Percentiles rank a stretch among this genome's conserved stretches.
These are phyloP conservation scores for Hypothenemus hampei DNA, from an alignment of 1,140 invertebrate species.

Conservation along the genomic window DNA sequence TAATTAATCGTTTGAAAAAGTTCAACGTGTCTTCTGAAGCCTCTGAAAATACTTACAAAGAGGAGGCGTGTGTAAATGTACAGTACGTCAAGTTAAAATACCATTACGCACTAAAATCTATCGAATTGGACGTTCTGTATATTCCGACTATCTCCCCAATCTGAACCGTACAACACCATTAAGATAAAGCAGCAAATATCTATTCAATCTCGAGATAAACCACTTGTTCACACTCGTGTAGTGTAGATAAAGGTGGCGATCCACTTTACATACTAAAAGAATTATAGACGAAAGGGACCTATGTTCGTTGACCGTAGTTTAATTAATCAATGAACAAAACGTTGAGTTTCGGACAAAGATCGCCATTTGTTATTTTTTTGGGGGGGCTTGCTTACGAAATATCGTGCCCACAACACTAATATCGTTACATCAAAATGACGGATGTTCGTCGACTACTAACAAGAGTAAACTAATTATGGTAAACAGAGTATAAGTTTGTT, in stretches of 20 bases:
- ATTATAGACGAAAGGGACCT: neutral
- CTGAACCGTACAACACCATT: conserved; percentile 18
- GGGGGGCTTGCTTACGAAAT: conserved; percentile 7
- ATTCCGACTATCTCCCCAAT: conserved; percentile 10
- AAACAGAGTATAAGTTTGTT: conserved; percentile 12
- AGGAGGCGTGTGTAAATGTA: too few relatives aligned
- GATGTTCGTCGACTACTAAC: conserved; percentile 7
- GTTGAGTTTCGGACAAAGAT: conserved; percentile 12
- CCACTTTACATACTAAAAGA: conserved; percentile 23
- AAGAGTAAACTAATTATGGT: conserved; percentile 18
- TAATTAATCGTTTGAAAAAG: conserved; percentile 12
- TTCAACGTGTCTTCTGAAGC: too few relatives aligned
- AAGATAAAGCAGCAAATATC: conserved; percentile 21
- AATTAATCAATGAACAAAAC: conserved; percentile 23
- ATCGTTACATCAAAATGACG: conserved; percentile 17
- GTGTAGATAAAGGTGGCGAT: conserved; percentile 21
- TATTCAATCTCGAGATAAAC: conserved; percentile 21
- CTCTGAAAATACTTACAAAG: too few relatives aligned
- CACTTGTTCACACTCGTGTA: conserved; percentile 23
- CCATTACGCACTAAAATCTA: too few relatives aligned
- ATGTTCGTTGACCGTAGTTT: conserved; percentile 7
- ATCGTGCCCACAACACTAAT: conserved; percentile 7
- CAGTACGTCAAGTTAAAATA: too few relatives aligned
- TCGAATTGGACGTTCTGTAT: neutral
- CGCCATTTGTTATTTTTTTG: conserved; percentile 20